Evolutionary conservation across 2,113 vertebrate genomes (phyloP), one percentile per base, ranked within the genome.

Genomic region (Nannospalax galili): DNA sequence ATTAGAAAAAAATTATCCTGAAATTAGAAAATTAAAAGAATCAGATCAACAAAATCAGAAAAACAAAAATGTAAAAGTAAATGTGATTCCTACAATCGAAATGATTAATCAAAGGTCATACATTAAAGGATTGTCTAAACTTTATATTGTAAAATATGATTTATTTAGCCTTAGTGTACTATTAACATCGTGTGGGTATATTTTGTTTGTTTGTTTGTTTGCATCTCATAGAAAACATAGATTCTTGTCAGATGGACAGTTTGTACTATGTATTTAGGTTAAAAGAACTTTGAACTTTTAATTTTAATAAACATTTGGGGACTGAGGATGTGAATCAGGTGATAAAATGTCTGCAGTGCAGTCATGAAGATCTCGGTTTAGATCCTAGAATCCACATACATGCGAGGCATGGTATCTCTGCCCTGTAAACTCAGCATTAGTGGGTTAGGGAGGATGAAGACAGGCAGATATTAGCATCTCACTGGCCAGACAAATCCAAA

Each of bases 381-480:
- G n/a, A 64, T 7, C 7, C 15, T 8, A 17, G 8, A 82, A 30
- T 15, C n/a, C 24, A 30, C 37, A 40, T 0, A 19, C 15, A 42
- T 64, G 26, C 8, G 10, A 17, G 5, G 1, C 17, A 0, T 64
- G 58, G n/a, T 7, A 64, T 28, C 58, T 64, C 26, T 64, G 7
- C 42, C 37, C 3, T 80, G 11, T 80, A 58, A 80, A 19, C 7
- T 81, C 14, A 28, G 79, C 2, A 6, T 62, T 16, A 40, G 3
- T 6, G 14, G 16, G 58, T 24, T 28, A 14, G 15, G 30, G 8
- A 4, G 0, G 4, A 10, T 12, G 1, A 3, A 42, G 7, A 26
- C 4, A 10, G 24, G 58, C 37, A 64, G 37, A 42, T 74, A 14
- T 24, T 22, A 42, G 72, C 9, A 22, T 6, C 7, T 82, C 7